A percentile compares a stretch with the other conserved stretches of the same genome.
Evolutionary conservation across 2,888 invertebrate species (phyloP).

Genomic region (Syritta pipiens): DNA sequence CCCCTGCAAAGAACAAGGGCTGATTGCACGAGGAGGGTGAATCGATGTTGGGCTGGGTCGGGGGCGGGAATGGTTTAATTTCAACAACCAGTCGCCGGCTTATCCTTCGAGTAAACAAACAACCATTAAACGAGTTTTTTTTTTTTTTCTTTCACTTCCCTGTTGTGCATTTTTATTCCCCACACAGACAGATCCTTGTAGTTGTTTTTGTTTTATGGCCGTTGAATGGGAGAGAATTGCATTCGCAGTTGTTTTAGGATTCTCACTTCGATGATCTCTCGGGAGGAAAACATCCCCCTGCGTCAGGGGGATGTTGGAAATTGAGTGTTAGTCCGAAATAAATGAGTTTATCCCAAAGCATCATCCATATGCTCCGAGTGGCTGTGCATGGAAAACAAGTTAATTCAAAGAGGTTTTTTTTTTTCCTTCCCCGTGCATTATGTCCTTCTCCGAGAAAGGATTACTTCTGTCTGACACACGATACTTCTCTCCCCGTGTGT

Average conservation of each 20-base stretch:
- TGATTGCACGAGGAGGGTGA: slow-evolving; percentile 54
- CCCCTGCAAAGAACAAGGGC: slow-evolving; percentile 25
- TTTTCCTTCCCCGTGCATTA: neutral
- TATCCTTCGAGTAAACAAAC: slow-evolving; percentile 68
- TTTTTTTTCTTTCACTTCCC: slow-evolving; percentile 2
- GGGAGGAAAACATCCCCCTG: slow-evolving; percentile 40
- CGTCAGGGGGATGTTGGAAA: slow-evolving; percentile 27
- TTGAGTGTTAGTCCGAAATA: slow-evolving; percentile 77
- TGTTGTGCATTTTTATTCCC: slow-evolving; percentile 53
- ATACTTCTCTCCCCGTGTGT: slow-evolving; percentile 9
- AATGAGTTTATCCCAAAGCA: slow-evolving; percentile 74
- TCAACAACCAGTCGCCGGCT: slow-evolving; percentile 60
- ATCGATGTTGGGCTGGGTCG: slow-evolving; percentile 8
- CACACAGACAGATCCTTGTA: slow-evolving; percentile 19
- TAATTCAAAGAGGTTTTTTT: slow-evolving; percentile 48
- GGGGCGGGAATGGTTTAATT: slow-evolving; percentile 58
- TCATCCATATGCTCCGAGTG: slow-evolving; percentile 58
- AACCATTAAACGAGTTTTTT: slow-evolving; percentile 56
- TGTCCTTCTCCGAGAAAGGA: slow-evolving; percentile 41
- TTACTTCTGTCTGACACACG: slow-evolving; percentile 56
- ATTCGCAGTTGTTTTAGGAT: slow-evolving; percentile 66
- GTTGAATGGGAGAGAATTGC: slow-evolving; percentile 58
- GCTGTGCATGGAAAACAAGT: slow-evolving; percentile 39
- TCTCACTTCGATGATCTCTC: slow-evolving; percentile 62
- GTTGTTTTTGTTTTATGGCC: slow-evolving; percentile 28